These are phyloP conservation scores for Epistrophe grossulariae DNA, from an alignment of 2,888 invertebrate genomes.

Conservation along the genomic window DNA sequence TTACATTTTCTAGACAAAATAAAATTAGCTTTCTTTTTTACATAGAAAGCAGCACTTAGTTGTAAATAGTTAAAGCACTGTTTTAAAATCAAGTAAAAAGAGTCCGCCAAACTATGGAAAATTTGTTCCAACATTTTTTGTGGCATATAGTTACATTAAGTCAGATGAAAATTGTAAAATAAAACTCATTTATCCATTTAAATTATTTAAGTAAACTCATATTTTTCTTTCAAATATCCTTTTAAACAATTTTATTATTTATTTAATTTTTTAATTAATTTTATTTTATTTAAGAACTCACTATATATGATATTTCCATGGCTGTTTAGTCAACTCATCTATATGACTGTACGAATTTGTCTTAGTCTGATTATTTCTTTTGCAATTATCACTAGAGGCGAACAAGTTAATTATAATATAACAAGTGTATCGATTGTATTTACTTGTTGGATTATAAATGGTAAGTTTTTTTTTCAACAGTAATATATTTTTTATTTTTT, in stretches of 20 bases:
- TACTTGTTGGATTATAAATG: background rate
- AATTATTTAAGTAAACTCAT: too few species aligned
- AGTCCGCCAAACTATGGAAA: too few species aligned
- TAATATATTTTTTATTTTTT: background rate
- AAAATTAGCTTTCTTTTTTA: too few species aligned
- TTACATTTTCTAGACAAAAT: too few species aligned
- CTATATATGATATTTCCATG: background rate
- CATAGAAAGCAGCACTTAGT: too few species aligned
- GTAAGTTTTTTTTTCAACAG: background rate
- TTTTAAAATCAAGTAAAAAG: too few species aligned
- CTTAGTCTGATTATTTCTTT: background rate
- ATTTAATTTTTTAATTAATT: background rate
- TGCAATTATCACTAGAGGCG: background rate
- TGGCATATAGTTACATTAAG: too few species aligned
- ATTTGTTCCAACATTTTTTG: too few species aligned
- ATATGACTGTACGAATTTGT: background rate
- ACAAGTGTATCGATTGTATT: background rate
- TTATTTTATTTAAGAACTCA: background rate
- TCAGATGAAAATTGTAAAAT: too few species aligned
- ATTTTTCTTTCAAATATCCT: too few species aligned
- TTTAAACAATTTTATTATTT: background rate
- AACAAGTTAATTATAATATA: too few species aligned
- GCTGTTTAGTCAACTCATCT: background rate
- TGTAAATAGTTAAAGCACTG: too few species aligned
- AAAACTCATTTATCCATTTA: background rate